Base-by-base conservation (phyloP, 2,888 invertebrate species). In the Hyppa rectilinea region DNA sequence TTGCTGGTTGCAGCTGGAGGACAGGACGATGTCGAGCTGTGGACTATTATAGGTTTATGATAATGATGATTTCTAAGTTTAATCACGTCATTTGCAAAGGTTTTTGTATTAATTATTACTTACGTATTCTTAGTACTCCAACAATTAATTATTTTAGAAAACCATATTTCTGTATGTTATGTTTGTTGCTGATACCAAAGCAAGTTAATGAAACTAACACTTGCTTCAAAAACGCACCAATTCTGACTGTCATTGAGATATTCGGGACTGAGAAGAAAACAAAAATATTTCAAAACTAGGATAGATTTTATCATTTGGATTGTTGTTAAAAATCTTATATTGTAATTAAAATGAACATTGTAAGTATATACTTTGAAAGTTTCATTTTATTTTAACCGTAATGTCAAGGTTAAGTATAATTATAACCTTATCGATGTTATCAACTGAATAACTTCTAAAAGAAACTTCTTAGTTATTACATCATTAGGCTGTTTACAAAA, bases 321-420 rank as follows among this genome's bases (percentile, higher is more conserved):
- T n/a, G 20, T 45, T 12, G 10, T 20, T 29, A 29, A 12, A 23
- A 59, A 47, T 53, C 23, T 4, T 34, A 45, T 4, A 50, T 12
- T 2, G 14, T 36, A 50, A 52, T 70, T 52, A 76, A 36, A 62
- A 75, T 75, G 76, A 40, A 34, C 2, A 34, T 52, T 50, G 74
- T 75, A 70, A 75, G 74, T 75, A 70, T 29, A 49, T 14, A 23
- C 6, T n/a, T 38, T 29, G 0, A 9, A 69, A 31, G 4, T 52
- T 45, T 38, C 9, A 43, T 50, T 50, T 76, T 12, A 7, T 34
- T 56, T 12, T 23, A 62, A 47, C 0, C 2, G 23, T 29, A 67
- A 59, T 53, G 53, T 82, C 73, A 82, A 81, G 82, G 82, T 79
- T 76, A 81, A 9, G 53, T 62, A 4, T 26, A n/a, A 10, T 55